Conservation (phyloP, 2,797 vertebrate species). For the Peromyscus nudipes region DNA sequence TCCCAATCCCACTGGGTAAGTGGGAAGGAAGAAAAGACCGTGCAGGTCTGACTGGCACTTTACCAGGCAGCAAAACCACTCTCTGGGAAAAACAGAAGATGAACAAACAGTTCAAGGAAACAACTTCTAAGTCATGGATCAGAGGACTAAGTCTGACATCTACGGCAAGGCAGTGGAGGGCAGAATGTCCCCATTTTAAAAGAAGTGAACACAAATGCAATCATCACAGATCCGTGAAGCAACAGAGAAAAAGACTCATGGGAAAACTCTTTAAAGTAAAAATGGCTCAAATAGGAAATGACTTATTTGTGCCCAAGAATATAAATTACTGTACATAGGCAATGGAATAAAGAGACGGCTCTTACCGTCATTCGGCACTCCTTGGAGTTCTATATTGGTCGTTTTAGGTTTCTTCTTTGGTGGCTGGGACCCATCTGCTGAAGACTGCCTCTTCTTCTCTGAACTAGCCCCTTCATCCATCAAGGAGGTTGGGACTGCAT, state of each 20-base stretch:
- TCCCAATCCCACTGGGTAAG: background rate
- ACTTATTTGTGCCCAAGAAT: background rate
- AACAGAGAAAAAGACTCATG: background rate
- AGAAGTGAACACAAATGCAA: slow-evolving; percentile 26
- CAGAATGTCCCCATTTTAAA: slow-evolving; percentile 28
- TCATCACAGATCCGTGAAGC: slow-evolving; percentile 8
- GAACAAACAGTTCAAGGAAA: background rate
- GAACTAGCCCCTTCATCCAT: slow-evolving; percentile 91
- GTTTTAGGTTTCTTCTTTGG: slow-evolving; percentile 98
- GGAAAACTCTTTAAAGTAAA: slow-evolving; percentile 14
- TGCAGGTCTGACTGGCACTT: background rate
- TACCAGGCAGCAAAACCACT: background rate
- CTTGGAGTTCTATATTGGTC: slow-evolving; percentile 98
- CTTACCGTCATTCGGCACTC: slow-evolving; percentile 97
- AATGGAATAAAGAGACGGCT: rapidly evolving
- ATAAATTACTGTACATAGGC: rapidly evolving
- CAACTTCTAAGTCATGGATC: background rate
- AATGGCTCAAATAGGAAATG: slow-evolving; percentile 20
- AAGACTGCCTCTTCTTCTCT: slow-evolving; percentile 95
- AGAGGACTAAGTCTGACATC: background rate
- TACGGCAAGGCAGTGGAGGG: background rate
- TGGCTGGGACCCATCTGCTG: slow-evolving; percentile 93
- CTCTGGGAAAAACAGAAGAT: background rate
- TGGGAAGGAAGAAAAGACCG: background rate
- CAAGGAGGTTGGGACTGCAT: slow-evolving; percentile 90